Evolutionary conservation across 2,888 invertebrate genomes (phyloP).

Genomic region (Agrilus mali): DNA sequence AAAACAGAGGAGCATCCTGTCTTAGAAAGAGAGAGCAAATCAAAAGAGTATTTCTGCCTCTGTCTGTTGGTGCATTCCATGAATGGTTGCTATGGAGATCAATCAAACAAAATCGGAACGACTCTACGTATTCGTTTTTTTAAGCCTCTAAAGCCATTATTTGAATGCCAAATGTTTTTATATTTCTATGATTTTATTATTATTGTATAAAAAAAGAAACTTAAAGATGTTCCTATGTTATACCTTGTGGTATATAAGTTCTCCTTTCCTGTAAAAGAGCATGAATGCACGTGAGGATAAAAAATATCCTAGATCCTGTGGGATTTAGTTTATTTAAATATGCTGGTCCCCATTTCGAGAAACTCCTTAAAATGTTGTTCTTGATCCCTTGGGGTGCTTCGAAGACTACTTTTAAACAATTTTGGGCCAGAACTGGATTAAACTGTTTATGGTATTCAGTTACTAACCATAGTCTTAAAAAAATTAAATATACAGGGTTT

Average conservation of each 20-base stretch:
- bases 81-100: too few species aligned
- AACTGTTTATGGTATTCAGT: slow-evolving; percentile 70
- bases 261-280: slow-evolving; percentile 85
- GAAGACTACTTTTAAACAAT: slow-evolving; percentile 67
- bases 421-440: slow-evolving; percentile 60
- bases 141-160: too few species aligned
- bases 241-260: slow-evolving; percentile 78
- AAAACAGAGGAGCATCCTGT: too few species aligned
- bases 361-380: slow-evolving; percentile 63
- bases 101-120: too few species aligned
- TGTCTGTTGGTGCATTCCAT: too few species aligned
- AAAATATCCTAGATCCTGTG: slow-evolving; percentile 38
- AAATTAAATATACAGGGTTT: background rate
- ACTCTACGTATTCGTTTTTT: too few species aligned
- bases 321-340: slow-evolving; percentile 25
- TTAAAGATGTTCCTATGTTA: too few species aligned
- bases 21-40: too few species aligned
- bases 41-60: too few species aligned
- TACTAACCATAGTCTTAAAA: slow-evolving; percentile 63
- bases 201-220: too few species aligned
- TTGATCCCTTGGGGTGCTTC: slow-evolving; percentile 80
- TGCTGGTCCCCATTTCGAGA: slow-evolving; percentile 52
- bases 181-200: too few species aligned
- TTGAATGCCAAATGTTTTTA: too few species aligned
- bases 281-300: slow-evolving; percentile 78